phyloP scores from a whole-genome alignment of 1,140 invertebrate species.

The Calephelis virginiensis region DNA sequence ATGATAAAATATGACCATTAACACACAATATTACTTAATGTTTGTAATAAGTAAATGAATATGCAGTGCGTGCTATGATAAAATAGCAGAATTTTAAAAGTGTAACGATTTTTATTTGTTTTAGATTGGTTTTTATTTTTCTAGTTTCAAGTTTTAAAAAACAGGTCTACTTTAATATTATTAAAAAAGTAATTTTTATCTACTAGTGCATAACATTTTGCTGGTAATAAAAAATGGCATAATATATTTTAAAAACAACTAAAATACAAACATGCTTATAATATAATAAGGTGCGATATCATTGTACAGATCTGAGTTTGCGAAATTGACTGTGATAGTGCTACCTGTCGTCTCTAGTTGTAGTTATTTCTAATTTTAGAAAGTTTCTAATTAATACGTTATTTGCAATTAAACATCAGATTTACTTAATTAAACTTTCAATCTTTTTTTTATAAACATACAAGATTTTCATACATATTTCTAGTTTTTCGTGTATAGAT shows the following conservation, averaged over 20 bases:
- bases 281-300: conserved; percentile 3
- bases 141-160: conserved; percentile 1
- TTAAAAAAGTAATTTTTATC: neutral
- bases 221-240: conserved; percentile 8
- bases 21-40: neutral
- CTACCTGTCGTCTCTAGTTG: neutral
- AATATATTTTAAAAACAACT: conserved; percentile 3
- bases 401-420: no score
- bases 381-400: no score
- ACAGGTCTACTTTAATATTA: conserved; percentile 1
- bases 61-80: conserved; percentile 13
- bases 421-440: no score
- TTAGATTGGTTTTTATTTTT: neutral
- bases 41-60: neutral
- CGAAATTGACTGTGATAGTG: neutral
- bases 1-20: conserved; percentile 22
- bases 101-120: conserved; percentile 3
- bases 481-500: no score
- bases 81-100: conserved; percentile 8
- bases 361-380: no score
- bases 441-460: no score
- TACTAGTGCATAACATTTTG: conserved; percentile 11
- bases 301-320: conserved; percentile 6
- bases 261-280: conserved; percentile 8
- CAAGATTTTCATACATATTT: no score